Evolutionary conservation across 2,797 vertebrate genomes (phyloP).

Genomic region (Kryptolebias ocellatus): DNA sequence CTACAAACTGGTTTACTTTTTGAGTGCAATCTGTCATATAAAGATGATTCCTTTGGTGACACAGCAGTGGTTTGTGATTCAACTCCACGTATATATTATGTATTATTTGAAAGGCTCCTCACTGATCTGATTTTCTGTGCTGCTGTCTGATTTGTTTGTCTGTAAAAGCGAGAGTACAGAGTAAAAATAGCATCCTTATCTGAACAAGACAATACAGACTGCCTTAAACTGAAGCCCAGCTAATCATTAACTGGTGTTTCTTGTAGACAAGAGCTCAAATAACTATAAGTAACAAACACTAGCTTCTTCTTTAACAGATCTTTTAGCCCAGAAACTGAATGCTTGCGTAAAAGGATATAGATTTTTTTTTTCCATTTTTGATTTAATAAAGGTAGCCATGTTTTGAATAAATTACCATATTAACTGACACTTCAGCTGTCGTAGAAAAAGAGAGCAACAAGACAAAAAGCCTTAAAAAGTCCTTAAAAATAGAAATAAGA

Average conservation of each 20-base stretch:
- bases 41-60: too few species aligned
- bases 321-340: neutral
- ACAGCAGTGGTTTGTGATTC: too few species aligned
- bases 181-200: slow-evolving; percentile 29
- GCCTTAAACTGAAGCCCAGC: neutral
- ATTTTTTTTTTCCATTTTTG: neutral
- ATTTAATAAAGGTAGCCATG: neutral
- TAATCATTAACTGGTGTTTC: too few species aligned
- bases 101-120: too few species aligned
- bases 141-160: neutral
- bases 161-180: neutral
- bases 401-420: slow-evolving; percentile 3
- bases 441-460: neutral
- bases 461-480: too few species aligned
- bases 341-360: too few species aligned
- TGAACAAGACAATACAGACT: slow-evolving; percentile 3
- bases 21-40: too few species aligned
- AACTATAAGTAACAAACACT: neutral
- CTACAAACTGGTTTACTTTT: neutral
- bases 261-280: too few species aligned
- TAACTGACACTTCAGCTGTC: slow-evolving; percentile 8
- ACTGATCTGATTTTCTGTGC: neutral
- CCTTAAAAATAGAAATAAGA: too few species aligned
- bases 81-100: too few species aligned
- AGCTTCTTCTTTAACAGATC: neutral